Percentiles rank a stretch among this genome's conserved stretches.
Conservation (phyloP, 1,140 invertebrate genomes). For the Pseudobourletiella spinata region DNA sequence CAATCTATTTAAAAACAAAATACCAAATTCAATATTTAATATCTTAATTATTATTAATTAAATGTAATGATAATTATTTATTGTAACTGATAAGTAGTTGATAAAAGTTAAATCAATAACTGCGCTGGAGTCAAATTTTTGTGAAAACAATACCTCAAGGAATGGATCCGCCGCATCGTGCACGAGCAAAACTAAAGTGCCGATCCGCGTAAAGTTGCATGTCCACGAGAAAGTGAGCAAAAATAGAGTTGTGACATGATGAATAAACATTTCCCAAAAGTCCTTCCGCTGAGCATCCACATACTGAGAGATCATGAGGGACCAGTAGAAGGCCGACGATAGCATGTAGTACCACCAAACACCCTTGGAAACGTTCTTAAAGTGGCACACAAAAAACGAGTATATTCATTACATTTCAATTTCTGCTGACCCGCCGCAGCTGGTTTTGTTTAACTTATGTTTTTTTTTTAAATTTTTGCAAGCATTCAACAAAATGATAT, state of each 20-base stretch:
- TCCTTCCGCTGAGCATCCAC: conserved; percentile 87
- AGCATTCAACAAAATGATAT: too few species aligned
- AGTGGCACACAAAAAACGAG: neutral
- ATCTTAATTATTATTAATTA: neutral
- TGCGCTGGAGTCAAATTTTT: neutral
- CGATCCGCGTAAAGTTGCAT: conserved; percentile 84
- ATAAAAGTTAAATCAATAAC: neutral
- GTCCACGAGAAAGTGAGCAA: conserved; percentile 89
- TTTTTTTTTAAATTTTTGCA: too few species aligned
- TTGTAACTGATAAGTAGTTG: neutral
- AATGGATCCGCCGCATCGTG: conserved; percentile 95
- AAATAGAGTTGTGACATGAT: conserved; percentile 84
- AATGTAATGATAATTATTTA: neutral
- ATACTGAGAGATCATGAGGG: conserved; percentile 83
- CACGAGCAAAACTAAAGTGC: conserved; percentile 77
- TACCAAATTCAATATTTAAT: neutral
- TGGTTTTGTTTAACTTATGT: too few species aligned
- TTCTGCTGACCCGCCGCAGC: too few species aligned
- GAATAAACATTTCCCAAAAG: conserved; percentile 97
- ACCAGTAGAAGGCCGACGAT: conserved; percentile 91
- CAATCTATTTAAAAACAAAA: conserved; percentile 48
- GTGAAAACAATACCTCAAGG: conserved; percentile 60
- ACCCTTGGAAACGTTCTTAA: conserved; percentile 44
- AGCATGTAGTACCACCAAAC: conserved; percentile 94
- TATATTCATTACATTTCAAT: conserved; percentile 1